Base-by-base conservation (phyloP, 2,888 invertebrate genomes). In the Stenchaetothrips biformis region DNA sequence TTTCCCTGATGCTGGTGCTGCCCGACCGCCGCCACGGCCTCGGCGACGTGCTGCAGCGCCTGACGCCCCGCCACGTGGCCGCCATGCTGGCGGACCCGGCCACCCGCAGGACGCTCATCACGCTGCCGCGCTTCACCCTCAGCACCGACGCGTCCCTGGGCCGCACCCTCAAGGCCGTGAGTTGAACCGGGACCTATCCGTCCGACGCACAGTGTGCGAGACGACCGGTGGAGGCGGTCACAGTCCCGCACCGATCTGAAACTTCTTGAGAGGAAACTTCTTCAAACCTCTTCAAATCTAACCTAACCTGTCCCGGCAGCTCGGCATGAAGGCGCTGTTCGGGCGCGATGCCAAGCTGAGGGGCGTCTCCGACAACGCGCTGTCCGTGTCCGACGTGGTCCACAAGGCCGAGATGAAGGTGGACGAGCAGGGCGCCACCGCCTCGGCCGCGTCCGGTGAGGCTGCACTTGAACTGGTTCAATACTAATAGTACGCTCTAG, bases 361-460 rank as follows among this genome's bases (percentile, higher is more conserved):
- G 0, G 86, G 85, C 0, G 83, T 89, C 7, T 7, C 86, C 84
- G 81, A 84, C 83, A 0, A 82, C 84, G 1, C 89, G 86, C 0
- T 87, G 85, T 83, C 80, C 80, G 87, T 90, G 1, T 87, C 88
- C 0, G 86, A 88, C 27, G 89, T 89, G 0, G 80, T 89, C 2
- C 90, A 90, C 83, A 88, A 89, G 25, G 89, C 89, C 0, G 85
- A 86, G 25, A 83, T 90, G n/a, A 87, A 88, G 0, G 88, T 90
- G 0, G 89, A 90, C 78, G 90, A 90, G 82, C 84, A 87, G 79
- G 90, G 90, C 16, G 88, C 88, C 0, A 85, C 87, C 1, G 90
- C 89, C 0, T 86, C 89, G 0, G 89, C 89, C 0, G 88, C 88
- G 0, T 87, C 88, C 0, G 67, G 67, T 74, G 8, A 7, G 67